Conservation (phyloP, 2,113 vertebrate genomes). For the Xiphias gladius region DNA sequence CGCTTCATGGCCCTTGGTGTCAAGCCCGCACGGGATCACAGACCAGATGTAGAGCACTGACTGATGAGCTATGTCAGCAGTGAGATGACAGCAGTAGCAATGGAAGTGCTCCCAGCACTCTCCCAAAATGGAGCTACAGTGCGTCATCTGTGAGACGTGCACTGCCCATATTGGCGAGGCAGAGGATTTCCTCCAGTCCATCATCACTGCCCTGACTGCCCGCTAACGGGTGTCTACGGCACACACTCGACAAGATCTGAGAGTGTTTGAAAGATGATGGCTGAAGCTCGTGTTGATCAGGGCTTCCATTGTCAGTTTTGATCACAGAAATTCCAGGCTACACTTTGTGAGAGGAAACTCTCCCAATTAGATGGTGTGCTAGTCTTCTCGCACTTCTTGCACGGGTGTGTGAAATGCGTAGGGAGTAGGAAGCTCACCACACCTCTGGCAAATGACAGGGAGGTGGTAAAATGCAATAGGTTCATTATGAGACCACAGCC, state of each 20-base stretch:
- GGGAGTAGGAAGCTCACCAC: neutral
- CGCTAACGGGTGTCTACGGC: neutral
- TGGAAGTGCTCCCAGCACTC: conserved; percentile 38
- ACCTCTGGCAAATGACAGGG: neutral
- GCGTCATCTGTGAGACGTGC: conserved; percentile 43
- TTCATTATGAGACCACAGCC: neutral
- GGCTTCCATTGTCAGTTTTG: conserved; percentile 2
- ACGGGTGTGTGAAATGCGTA: neutral
- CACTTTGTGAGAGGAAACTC: neutral
- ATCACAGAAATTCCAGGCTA: neutral
- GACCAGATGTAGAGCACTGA: conserved; percentile 62
- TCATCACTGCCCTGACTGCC: conserved; percentile 13
- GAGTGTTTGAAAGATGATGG: neutral
- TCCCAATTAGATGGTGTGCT: neutral
- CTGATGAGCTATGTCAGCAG: conserved; percentile 59
- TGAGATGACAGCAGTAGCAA: conserved; percentile 44
- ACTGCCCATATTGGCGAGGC: conserved; percentile 2
- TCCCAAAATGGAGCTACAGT: conserved; percentile 46
- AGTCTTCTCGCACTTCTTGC: neutral
- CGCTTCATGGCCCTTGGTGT: conserved; percentile 50
- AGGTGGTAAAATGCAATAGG: neutral
- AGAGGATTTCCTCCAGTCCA: conserved; percentile 35
- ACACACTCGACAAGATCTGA: neutral
- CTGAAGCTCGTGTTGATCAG: neutral
- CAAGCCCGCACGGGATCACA: conserved; percentile 35